Percentiles rank a stretch among this genome's conserved stretches.
Evolutionary conservation across 1,140 invertebrate genomes (phyloP).

Genomic region (Bombus pascuorum): DNA sequence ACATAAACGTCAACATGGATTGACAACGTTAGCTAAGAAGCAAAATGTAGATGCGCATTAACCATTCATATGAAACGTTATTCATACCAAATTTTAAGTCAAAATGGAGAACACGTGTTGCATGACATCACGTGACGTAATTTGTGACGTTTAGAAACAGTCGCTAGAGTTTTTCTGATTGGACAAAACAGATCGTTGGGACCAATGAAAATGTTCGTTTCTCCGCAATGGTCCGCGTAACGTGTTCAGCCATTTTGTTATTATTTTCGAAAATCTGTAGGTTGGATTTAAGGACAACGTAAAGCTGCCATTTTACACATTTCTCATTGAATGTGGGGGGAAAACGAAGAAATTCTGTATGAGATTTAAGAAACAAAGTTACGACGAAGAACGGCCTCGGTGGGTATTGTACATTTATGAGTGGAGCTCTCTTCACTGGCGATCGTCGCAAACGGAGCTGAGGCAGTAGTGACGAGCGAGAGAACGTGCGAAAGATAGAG

Average conservation of each 20-base stretch:
- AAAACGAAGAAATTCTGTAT: slow-evolving; percentile 66
- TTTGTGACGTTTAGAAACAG: slow-evolving; percentile 67
- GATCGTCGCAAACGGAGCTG: slow-evolving; percentile 59
- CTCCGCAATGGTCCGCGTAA: slow-evolving; percentile 74
- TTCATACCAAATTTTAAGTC: slow-evolving; percentile 38
- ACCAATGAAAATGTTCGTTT: slow-evolving; percentile 70
- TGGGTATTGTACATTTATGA: slow-evolving; percentile 68
- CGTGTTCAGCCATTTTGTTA: slow-evolving; percentile 77
- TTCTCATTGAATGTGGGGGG: slow-evolving; percentile 37
- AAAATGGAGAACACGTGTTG: slow-evolving; percentile 70
- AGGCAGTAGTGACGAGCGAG: slow-evolving; percentile 52
- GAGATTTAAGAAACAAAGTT: slow-evolving; percentile 68
- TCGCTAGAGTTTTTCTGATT: slow-evolving; percentile 66
- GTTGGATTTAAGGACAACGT: slow-evolving; percentile 66
- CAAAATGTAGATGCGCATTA: not conserved
- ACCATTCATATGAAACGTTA: slow-evolving; percentile 22
- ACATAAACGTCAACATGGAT: not conserved
- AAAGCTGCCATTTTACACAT: slow-evolving; percentile 34
- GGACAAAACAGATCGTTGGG: slow-evolving; percentile 31
- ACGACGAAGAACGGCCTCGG: slow-evolving; percentile 72
- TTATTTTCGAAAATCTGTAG: slow-evolving; percentile 80
- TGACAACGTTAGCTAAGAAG: not conserved
- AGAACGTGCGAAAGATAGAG: slow-evolving; percentile 47
- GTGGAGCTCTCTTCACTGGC: slow-evolving; percentile 50
- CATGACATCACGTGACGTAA: slow-evolving; percentile 68